A percentile compares a stretch with the other conserved stretches of the same genome.
Conservation (phyloP, 1,140 invertebrate species). For the Drosophila watanabei region DNA sequence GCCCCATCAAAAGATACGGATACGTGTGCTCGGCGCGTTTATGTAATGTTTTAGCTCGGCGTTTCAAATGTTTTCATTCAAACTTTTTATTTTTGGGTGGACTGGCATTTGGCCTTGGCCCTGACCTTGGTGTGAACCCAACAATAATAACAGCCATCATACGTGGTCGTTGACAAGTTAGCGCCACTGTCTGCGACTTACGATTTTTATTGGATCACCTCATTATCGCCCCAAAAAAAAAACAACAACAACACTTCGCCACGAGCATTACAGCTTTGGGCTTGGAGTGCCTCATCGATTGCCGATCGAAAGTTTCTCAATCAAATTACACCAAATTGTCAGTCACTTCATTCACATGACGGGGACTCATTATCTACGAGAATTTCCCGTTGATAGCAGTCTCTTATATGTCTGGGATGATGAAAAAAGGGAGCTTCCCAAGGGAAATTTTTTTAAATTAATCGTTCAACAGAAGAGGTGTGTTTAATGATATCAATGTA, state of each 20-base stretch:
- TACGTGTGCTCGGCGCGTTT: conserved; percentile 18
- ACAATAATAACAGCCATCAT: conserved; percentile 1
- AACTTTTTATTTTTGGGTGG: conserved; percentile 14
- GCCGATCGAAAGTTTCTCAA: conserved; percentile 27
- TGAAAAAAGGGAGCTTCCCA: conserved; percentile 15
- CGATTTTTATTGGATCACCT: conserved; percentile 22
- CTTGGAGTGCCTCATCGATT: conserved; percentile 1
- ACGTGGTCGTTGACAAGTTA: conserved; percentile 46
- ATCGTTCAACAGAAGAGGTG: neutral
- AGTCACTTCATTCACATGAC: conserved; percentile 3
- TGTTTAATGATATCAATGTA: neutral
- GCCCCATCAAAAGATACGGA: conserved; percentile 25
- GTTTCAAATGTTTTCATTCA: conserved; percentile 27
- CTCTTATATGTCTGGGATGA: neutral
- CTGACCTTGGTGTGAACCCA: conserved; percentile 35
- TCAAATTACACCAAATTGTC: conserved; percentile 17
- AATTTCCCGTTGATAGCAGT: conserved; percentile 17
- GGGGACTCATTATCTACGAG: conserved; percentile 15
- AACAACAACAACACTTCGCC: neutral
- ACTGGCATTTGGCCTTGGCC: conserved; percentile 36
- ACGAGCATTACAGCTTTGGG: conserved; percentile 13
- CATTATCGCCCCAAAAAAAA: conserved; percentile 20
- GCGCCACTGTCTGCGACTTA: conserved; percentile 25
- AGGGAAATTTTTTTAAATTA: neutral
- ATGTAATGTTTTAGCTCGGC: conserved; percentile 34